Conservation (phyloP, 2,113 vertebrate species). For the Eonycteris spelaea region DNA sequence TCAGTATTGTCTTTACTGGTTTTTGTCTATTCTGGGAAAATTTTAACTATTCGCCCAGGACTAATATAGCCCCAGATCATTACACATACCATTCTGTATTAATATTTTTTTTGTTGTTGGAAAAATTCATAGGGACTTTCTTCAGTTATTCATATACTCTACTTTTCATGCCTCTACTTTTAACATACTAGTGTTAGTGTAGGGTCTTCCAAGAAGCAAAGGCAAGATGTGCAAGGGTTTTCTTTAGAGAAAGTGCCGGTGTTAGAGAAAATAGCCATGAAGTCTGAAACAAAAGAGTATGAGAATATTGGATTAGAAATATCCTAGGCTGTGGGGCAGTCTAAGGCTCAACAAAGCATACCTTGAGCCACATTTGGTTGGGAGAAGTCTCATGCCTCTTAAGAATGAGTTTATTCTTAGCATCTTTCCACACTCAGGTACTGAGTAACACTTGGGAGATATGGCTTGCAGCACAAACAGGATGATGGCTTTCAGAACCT, state of each 20-base stretch:
- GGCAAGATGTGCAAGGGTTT: neutral
- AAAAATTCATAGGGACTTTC: neutral
- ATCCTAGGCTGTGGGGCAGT: neutral
- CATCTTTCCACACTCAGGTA: neutral
- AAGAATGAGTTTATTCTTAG: neutral
- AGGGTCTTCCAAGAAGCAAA: neutral
- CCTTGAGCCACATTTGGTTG: neutral
- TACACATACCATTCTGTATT: neutral
- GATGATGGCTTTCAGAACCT: neutral
- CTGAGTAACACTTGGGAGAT: neutral
- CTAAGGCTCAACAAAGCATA: neutral
- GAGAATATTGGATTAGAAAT: neutral
- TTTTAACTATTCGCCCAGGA: neutral
- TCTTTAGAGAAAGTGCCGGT: neutral
- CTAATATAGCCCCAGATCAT: neutral
- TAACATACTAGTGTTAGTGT: neutral
- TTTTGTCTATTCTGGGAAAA: conserved; percentile 23
- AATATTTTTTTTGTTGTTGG: neutral
- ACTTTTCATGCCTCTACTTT: too few relatives aligned
- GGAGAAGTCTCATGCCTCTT: neutral
- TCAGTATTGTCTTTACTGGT: neutral
- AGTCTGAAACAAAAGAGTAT: neutral
- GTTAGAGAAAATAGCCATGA: neutral
- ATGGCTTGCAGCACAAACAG: neutral
- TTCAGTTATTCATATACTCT: too few relatives aligned